Percentiles rank a stretch among this genome's conserved stretches.
These are phyloP conservation scores for Smutsia temminckii DNA, from an alignment of 2,797 vertebrate genomes.

Conservation along the genomic window DNA sequence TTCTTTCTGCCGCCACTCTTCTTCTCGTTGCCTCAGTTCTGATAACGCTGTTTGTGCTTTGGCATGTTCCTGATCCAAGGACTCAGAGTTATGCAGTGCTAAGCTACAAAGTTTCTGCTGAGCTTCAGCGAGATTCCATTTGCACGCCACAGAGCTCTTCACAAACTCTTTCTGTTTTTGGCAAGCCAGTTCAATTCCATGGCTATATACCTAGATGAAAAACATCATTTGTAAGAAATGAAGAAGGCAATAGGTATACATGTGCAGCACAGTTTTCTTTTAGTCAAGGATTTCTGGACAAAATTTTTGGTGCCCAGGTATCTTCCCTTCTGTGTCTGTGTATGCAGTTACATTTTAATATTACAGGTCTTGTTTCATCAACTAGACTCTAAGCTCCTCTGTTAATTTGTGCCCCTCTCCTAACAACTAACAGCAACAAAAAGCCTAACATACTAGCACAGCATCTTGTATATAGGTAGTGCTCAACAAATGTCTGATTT, in stretches of 20 bases:
- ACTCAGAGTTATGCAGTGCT: slow-evolving; percentile 96
- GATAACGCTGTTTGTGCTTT: slow-evolving; percentile 88
- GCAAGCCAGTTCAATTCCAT: slow-evolving; percentile 91
- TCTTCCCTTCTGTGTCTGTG: not conserved
- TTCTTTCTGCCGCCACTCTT: slow-evolving; percentile 97
- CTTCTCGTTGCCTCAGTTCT: slow-evolving; percentile 91
- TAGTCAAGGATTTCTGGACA: not conserved
- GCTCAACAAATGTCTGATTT: slow-evolving; percentile 41
- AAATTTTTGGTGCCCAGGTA: not conserved
- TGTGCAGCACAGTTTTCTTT: slow-evolving; percentile 1
- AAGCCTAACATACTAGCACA: slow-evolving; percentile 35
- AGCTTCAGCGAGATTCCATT: slow-evolving; percentile 95
- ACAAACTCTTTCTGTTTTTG: slow-evolving; percentile 93
- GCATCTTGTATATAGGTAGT: not conserved
- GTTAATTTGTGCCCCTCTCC: not conserved
- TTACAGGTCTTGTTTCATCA: slow-evolving; percentile 14
- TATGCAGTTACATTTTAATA: slow-evolving; percentile 33
- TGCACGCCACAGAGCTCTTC: slow-evolving; percentile 93
- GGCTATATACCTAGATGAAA: slow-evolving; percentile 80
- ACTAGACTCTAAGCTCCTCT: not conserved
- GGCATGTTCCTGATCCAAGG: slow-evolving; percentile 93
- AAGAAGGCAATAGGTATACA: not conserved
- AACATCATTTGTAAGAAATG: slow-evolving; percentile 68
- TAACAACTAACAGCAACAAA: slow-evolving; percentile 47
- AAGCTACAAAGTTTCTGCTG: slow-evolving; percentile 94